A percentile compares a stretch with the other conserved stretches of the same genome.
Conservation (phyloP, 92 coral and sea anemone genomes). For the Bergia sp. region DNA sequence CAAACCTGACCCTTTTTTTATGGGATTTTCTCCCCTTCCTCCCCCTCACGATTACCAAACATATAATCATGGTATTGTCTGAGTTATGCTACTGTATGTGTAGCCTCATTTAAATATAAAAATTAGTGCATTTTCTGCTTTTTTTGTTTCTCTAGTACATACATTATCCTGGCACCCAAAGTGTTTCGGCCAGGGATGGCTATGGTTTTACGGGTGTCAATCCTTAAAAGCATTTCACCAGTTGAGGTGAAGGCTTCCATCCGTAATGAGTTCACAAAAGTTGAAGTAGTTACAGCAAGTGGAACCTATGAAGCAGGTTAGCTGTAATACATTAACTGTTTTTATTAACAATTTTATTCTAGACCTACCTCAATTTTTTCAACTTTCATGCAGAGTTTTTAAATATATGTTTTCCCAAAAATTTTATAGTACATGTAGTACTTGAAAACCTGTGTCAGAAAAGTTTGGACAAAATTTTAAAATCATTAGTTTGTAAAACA, state of each 20-base stretch:
- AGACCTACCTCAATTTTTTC: background rate
- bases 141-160: conserved; percentile 61
- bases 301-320: conserved; percentile 33
- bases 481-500: too few relatives aligned
- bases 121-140: background rate
- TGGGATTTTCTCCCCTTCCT: too few relatives aligned
- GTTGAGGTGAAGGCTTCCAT: conserved; percentile 60
- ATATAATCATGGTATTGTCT: too few relatives aligned
- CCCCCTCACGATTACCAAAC: too few relatives aligned
- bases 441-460: too few relatives aligned
- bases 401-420: too few relatives aligned
- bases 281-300: background rate
- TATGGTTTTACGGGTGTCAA: conserved; percentile 66
- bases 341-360: background rate
- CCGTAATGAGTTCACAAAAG: background rate
- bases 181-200: conserved; percentile 83
- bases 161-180: conserved; percentile 80
- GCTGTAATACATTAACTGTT: background rate
- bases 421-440: too few relatives aligned
- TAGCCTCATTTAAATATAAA: too few relatives aligned
- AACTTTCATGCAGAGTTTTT: background rate
- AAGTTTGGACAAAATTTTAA: too few relatives aligned
- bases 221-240: conserved; percentile 57
- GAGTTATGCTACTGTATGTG: too few relatives aligned
- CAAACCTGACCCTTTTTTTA: too few relatives aligned